Evolutionary conservation across 2,113 vertebrate genomes (phyloP).

Genomic region (Pungitius pungitius): DNA sequence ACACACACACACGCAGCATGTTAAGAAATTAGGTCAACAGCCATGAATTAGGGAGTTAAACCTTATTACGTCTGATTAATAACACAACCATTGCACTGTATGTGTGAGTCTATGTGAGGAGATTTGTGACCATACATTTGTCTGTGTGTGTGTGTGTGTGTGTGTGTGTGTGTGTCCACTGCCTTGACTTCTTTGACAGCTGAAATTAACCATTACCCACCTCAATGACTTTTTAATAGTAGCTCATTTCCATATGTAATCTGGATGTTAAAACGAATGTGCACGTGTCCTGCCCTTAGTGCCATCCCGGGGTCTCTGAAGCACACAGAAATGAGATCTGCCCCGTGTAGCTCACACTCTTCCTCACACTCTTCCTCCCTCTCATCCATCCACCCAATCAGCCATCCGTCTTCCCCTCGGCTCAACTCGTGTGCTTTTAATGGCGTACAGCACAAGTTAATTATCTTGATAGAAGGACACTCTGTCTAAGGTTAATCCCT

Average conservation of each 20-base stretch:
- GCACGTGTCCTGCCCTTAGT: constrained; percentile 20
- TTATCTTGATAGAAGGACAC: constrained; percentile 56
- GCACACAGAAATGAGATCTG: constrained; percentile 49
- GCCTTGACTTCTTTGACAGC: constrained; percentile 63
- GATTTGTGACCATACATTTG: constrained; percentile 17
- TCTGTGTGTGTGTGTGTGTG: constrained; percentile 18
- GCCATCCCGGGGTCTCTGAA: constrained; percentile 53
- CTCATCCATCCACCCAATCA: constrained; percentile 42
- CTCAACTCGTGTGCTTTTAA: constrained; percentile 59
- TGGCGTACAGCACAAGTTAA: constrained; percentile 54
- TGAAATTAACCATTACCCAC: constrained; percentile 74
- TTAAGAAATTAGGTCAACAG: constrained; percentile 74
- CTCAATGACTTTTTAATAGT: constrained; percentile 72
- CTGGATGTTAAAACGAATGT: constrained; percentile 27
- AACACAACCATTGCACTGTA: constrained; percentile 27
- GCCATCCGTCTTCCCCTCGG: constrained; percentile 33
- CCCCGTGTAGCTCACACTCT: constrained; percentile 38
- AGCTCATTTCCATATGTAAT: constrained; percentile 71
- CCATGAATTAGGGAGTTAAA: constrained; percentile 64
- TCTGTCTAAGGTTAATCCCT: constrained; percentile 34
- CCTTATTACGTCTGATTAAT: constrained; percentile 73
- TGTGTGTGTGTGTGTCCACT: constrained; percentile 9
- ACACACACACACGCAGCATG: constrained; percentile 11
- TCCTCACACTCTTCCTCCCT: constrained; percentile 32
- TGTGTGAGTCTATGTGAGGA: constrained; percentile 3